Percentiles rank a stretch among this genome's conserved stretches.
Conservation (phyloP, 2,888 invertebrate species). For the Lithophane leautieri region DNA sequence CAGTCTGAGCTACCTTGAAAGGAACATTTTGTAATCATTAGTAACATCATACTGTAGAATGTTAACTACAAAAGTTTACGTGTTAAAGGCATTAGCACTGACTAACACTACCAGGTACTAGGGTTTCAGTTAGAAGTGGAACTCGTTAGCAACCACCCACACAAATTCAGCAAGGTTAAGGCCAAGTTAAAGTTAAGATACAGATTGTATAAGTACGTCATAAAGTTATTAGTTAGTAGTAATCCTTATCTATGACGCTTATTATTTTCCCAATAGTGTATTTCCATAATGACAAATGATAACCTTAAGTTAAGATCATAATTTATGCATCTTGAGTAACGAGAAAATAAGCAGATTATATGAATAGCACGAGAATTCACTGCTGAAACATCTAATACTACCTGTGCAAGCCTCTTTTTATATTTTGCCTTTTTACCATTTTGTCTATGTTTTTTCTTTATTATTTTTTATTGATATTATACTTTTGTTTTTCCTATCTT, state of each 20-base stretch:
- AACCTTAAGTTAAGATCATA: constrained; percentile 27
- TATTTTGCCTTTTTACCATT: too few species aligned
- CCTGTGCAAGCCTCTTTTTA: too few species aligned
- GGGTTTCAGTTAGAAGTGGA: constrained; percentile 30
- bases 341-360: not conserved
- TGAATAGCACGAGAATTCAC: not conserved
- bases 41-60: constrained; percentile 8
- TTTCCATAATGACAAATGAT: constrained; percentile 37
- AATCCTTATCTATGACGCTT: constrained; percentile 23
- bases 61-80: constrained; percentile 26
- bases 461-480: too few species aligned
- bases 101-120: constrained; percentile 31
- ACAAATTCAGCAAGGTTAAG: constrained; percentile 47
- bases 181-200: constrained; percentile 35
- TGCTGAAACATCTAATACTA: not conserved
- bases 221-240: constrained; percentile 5
- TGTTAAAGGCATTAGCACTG: constrained; percentile 1
- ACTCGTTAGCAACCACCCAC: constrained; percentile 55
- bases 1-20: constrained; percentile 42
- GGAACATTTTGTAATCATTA: constrained; percentile 14
- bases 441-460: too few species aligned
- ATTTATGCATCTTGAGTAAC: not conserved
- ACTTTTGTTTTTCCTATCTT: too few species aligned
- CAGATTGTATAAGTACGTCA: constrained; percentile 25
- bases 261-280: constrained; percentile 34